Evolutionary conservation across 2,888 invertebrate species (phyloP).

Genomic region (Pherbina coryleti): DNA sequence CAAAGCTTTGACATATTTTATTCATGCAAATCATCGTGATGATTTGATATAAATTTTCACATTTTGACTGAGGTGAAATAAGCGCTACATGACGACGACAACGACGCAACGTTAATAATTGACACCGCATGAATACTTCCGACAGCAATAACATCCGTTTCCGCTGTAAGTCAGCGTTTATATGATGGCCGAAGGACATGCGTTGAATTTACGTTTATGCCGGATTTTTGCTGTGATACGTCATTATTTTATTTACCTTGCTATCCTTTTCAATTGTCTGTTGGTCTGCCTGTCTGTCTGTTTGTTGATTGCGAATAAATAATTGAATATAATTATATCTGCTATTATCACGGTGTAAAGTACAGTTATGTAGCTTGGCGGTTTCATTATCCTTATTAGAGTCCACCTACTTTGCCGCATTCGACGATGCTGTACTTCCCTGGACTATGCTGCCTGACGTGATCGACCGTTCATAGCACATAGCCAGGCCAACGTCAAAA

Average conservation of each 20-base stretch:
- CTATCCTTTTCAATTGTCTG: background rate
- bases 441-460: background rate
- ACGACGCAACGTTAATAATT: background rate
- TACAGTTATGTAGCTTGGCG: background rate
- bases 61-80: background rate
- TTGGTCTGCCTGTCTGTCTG: background rate
- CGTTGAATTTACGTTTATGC: background rate
- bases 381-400: no score
- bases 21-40: background rate
- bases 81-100: background rate
- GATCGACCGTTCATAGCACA: background rate
- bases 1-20: background rate
- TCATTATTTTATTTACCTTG: background rate
- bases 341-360: slow-evolving; percentile 3
- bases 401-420: background rate
- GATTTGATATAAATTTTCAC: background rate
- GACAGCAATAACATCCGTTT: background rate
- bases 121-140: slow-evolving; percentile 5
- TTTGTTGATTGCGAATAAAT: background rate
- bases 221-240: background rate
- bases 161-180: background rate
- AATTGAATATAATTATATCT: slow-evolving; percentile 11
- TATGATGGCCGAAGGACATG: background rate
- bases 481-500: background rate
- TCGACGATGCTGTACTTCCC: background rate